Evolutionary conservation across 2,797 vertebrate species (phyloP).

Genomic region (Chiroxiphia lanceolata): DNA sequence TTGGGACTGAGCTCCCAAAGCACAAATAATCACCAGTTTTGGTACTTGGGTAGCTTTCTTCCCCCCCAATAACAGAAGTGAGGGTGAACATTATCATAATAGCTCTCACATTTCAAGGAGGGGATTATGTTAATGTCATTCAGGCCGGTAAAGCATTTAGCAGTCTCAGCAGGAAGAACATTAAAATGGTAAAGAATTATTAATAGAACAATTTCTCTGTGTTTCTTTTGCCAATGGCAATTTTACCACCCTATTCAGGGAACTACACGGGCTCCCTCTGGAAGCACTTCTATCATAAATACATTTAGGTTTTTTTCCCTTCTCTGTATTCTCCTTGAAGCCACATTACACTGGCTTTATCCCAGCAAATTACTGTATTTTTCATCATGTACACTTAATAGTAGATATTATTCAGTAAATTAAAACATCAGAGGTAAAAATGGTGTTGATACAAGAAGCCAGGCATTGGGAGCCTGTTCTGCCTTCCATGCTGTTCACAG

Average conservation of each 20-base stretch:
- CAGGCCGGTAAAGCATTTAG: slow-evolving; percentile 20
- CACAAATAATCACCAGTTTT: slow-evolving; percentile 4
- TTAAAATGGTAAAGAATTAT: slow-evolving; percentile 19
- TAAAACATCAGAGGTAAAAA: background rate
- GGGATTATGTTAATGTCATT: background rate
- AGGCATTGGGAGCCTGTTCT: background rate
- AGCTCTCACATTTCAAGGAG: background rate
- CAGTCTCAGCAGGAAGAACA: slow-evolving; percentile 21
- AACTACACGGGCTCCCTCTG: background rate
- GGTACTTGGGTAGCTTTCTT: background rate
- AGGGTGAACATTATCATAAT: background rate
- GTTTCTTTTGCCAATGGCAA: background rate
- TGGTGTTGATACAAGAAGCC: background rate
- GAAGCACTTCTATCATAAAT: background rate
- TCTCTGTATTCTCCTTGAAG: background rate
- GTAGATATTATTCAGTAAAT: background rate
- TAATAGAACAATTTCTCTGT: background rate
- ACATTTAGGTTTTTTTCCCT: background rate
- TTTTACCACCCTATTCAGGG: background rate
- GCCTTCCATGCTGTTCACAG: background rate
- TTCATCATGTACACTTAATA: background rate
- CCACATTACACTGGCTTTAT: background rate
- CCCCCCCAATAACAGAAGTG: background rate
- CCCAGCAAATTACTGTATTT: background rate
- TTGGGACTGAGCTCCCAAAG: background rate